Evolutionary conservation across 1,140 invertebrate species (phyloP).

Genomic region (Scylla paramamosain): DNA sequence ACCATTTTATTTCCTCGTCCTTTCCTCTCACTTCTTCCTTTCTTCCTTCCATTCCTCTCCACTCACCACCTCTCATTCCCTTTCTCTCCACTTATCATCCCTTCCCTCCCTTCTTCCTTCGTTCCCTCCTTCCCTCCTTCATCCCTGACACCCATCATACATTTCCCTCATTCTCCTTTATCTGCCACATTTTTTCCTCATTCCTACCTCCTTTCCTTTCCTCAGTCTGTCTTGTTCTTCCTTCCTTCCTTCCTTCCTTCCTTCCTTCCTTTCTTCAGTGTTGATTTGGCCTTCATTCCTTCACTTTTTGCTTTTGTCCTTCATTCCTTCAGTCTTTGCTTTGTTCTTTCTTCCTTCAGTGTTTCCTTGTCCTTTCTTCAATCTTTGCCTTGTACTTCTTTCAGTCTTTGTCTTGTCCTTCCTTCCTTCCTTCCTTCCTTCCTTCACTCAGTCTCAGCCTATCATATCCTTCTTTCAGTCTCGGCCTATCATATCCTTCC

Average conservation of each 20-base stretch:
- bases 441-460: not conserved
- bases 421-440: not conserved
- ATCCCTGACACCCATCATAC: not conserved
- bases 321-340: too few relatives aligned
- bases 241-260: too few relatives aligned
- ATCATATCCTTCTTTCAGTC: too few relatives aligned
- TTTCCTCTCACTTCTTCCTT: not conserved
- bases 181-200: not conserved
- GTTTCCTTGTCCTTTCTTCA: too few relatives aligned
- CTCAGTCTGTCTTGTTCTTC: too few relatives aligned
- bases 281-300: too few relatives aligned
- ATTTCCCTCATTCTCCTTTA: not conserved
- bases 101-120: not conserved
- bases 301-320: not conserved
- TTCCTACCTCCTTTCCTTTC: not conserved
- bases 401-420: too few relatives aligned
- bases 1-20: not conserved
- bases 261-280: not conserved
- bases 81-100: not conserved
- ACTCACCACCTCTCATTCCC: not conserved
- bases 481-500: not conserved
- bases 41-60: not conserved
- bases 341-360: not conserved
- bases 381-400: too few relatives aligned
- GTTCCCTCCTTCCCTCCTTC: not conserved